Base-by-base conservation (phyloP, 2,888 invertebrate species). In the Melanchra persicariae region DNA sequence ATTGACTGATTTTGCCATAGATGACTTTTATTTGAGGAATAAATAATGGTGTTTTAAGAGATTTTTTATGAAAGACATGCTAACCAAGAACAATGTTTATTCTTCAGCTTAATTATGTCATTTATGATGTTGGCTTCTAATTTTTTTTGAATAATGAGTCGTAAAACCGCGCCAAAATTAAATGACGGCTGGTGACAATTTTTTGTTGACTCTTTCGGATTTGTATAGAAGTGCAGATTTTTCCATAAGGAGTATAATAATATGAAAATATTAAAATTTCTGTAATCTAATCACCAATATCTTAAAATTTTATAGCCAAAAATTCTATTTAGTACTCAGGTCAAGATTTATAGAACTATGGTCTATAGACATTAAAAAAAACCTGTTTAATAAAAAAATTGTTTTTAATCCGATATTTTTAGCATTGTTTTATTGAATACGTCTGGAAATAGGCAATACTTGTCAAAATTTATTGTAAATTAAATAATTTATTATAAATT, bases 401-500 rank as follows among this genome's bases (percentile, higher is more conserved):
- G 0, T 6, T 40, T 45, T 12, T 7, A 10, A 9, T 17, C 17
- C 0, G 9, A 17, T n/a, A 30, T n/a, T 47, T n/a, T 2, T 26
- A 26, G 40, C 34, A 55, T 26, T 17, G 0, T 60, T 60, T 49
- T 55, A 55, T 22, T 22, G 10, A 43, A 19, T 12, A 12, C 26
- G 2, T 17, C 24, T 71, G 19, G 6, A 8, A 30, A 10, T 24
- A 9, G n/a, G 10, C 37, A 75, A 49, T 77, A 52, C 9, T 45
- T 51, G 57, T 47, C 49, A 12, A 26, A 57, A n/a, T 7, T 51
- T 43, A 73, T 34, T 34, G 24, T 17, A 12, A 24, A 43, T 40
- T 19, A n/a, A 15, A 45, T 54, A 52, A 70, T 54, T 54, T 74
- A 63, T 74, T 63, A 2, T 8, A 43, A 51, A 43, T 43, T 24